A percentile compares a stretch with the other conserved stretches of the same genome.
These are phyloP conservation scores for Vanacampus margaritifer DNA, from an alignment of 2,113 vertebrate species.

Conservation along the genomic window DNA sequence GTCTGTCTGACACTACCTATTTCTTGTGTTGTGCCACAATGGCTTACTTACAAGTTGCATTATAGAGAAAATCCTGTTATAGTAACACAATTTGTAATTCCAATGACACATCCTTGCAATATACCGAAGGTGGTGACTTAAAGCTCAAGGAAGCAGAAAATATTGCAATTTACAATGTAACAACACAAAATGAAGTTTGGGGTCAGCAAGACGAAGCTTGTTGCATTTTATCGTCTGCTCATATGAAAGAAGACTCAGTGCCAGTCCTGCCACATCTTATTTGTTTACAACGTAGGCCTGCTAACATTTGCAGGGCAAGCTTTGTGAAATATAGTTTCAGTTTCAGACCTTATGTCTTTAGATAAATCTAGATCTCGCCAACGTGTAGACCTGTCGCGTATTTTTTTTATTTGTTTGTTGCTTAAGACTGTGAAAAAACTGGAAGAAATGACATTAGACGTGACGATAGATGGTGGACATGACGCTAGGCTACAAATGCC, in stretches of 20 bases:
- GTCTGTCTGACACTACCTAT: background rate
- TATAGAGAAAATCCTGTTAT: too few relatives aligned
- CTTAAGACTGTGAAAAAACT: background rate
- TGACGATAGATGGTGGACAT: constrained; percentile 22
- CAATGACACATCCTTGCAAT: too few relatives aligned
- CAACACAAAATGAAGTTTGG: background rate
- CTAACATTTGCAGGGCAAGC: constrained; percentile 48
- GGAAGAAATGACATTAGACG: constrained; percentile 7
- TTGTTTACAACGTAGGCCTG: constrained; percentile 70
- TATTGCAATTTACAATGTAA: too few relatives aligned
- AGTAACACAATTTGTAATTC: too few relatives aligned
- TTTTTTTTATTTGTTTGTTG: background rate
- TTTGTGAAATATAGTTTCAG: background rate
- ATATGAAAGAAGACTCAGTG: background rate
- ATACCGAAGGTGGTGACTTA: too few relatives aligned
- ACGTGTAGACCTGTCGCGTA: background rate
- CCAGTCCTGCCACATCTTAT: constrained; percentile 34
- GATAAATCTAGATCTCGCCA: background rate
- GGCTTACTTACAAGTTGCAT: background rate
- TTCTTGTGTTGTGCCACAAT: background rate
- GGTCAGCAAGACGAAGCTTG: background rate
- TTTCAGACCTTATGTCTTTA: background rate
- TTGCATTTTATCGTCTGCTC: background rate
- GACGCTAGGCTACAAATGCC: constrained; percentile 17
- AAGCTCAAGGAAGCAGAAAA: too few relatives aligned